Evolutionary conservation across 2,113 vertebrate species (phyloP), one percentile per base, ranked within the genome.

Genomic region (Rhynchomys soricoides): DNA sequence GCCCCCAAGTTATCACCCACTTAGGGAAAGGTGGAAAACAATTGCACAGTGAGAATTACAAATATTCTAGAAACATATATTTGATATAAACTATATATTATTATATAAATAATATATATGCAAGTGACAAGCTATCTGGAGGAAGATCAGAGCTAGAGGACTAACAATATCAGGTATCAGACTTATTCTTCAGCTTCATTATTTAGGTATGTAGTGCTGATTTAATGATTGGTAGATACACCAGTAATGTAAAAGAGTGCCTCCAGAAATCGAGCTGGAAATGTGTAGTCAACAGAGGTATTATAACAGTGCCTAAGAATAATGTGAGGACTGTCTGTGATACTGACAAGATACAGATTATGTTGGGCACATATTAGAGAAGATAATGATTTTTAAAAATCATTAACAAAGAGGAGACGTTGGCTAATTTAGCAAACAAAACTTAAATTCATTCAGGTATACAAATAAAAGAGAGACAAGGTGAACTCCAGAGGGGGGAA

Each of bases 361-460:
- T 10, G 57, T 48, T 73, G 75, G 29, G n/a, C 45, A 43, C 12
- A 78, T 70, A 91, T 73, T 86, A 77, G n/a, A 71, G 13, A 62
- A 77, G 43, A 31, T 37, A 91, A 91, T 68, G 0, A 89, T 73
- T 75, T 92, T 95, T 52, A 85, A 26, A 50, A 95, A 81, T 16
- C 22, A 52, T 2, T 75, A 48, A 73, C 75, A 7, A 74, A 34
- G 87, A 55, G 70, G 12, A 50, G 92, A 64, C 71, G 26, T 68
- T 87, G 77, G 40, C 50, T 86, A 68, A 71, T 43, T 66, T 17
- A 52, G 52, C 48, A 95, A 94, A 83, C 48, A 37, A 96, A 96
- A 91, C 5, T n/a, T 48, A 40, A n/a, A 55, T 91, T 89, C 57
- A 89, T 62, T 62, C 81, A 94, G 43, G 85, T 7, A 15, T 0